Evolutionary conservation across 2,888 invertebrate species (phyloP), one percentile per base, ranked within the genome.

Genomic region (Tipula lateralis): DNA sequence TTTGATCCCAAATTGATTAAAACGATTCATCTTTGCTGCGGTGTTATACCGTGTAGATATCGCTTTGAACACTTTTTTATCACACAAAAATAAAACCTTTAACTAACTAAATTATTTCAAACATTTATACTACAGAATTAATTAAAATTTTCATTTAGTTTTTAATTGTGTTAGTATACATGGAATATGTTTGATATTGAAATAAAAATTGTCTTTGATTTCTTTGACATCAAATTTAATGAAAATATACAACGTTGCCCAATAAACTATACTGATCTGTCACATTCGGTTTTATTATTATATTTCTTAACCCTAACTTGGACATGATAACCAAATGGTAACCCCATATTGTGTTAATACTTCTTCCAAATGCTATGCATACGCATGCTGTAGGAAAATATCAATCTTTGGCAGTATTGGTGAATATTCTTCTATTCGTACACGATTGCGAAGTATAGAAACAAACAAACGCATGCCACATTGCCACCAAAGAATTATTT

Each of bases 11-110:
- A 30, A 30, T 30, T 82, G 82, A 82, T 82, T 82, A 30, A 82
- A 82, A 7, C 82, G 82, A 82, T 82, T 82, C 82, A 82, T 82
- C n/a, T n/a, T n/a, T n/a, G n/a, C n/a, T n/a, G n/a, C n/a, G n/a
- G n/a, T n/a, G n/a, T n/a, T n/a, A 24, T 19, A 24, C 66, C 12
- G 66, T 66, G 66, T 2, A 66, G 3, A 66, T 66, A 66, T 66
- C 3, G n/a, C 13, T 66, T 66, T 24, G 24, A 24, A 66, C 3
- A 66, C 44, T 16, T 50, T 36, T 50, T 50, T 50, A 50, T 50
- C 66, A 66, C 66, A 66, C 16, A 66, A 66, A 66, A 66, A 12
- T 24, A 24, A 9, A 66, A 50, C 19, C 39, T 39, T 39, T 9
- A 66, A 24, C 9, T 9, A 66, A 66, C 66, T 66, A 66, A 66